These are phyloP conservation scores for Drosophila ogumai DNA, from an alignment of 1,140 invertebrate genomes.

Conservation along the genomic window DNA sequence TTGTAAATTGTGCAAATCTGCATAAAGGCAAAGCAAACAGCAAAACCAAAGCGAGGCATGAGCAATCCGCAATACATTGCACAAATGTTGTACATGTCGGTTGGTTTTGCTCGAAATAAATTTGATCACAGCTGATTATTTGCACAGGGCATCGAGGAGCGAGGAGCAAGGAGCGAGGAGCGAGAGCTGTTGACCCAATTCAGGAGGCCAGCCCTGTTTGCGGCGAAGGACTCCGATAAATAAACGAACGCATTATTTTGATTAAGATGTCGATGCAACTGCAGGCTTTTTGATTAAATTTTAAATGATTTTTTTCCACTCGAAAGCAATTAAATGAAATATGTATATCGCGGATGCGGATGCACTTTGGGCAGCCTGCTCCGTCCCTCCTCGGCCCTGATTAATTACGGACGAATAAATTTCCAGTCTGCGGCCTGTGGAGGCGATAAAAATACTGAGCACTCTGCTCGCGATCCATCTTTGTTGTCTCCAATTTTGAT, in stretches of 20 bases:
- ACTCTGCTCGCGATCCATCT: slow-evolving; percentile 35
- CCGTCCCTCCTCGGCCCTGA: slow-evolving; percentile 31
- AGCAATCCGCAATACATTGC: slow-evolving; percentile 31
- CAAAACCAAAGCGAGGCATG: slow-evolving; percentile 28
- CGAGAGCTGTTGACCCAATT: slow-evolving; percentile 49
- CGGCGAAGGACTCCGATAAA: slow-evolving; percentile 37
- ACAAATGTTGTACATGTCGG: slow-evolving; percentile 29
- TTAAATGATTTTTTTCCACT: slow-evolving; percentile 28
- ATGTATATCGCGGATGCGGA: not conserved
- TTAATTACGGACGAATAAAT: slow-evolving; percentile 75
- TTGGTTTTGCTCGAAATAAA: slow-evolving; percentile 49
- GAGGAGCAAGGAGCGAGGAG: not conserved
- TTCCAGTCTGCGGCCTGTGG: slow-evolving; percentile 44
- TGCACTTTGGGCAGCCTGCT: not conserved
- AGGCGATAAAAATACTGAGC: slow-evolving; percentile 71
- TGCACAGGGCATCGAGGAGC: slow-evolving; percentile 24
- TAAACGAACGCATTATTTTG: slow-evolving; percentile 43
- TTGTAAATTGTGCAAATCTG: slow-evolving; percentile 58
- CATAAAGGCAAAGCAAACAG: slow-evolving; percentile 39
- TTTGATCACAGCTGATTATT: slow-evolving; percentile 74
- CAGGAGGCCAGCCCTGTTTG: slow-evolving; percentile 4
- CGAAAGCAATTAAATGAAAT: slow-evolving; percentile 38
- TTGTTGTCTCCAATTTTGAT: slow-evolving; percentile 33
- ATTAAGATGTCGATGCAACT: slow-evolving; percentile 26
- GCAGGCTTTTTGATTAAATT: slow-evolving; percentile 47